A percentile compares a stretch with the other conserved stretches of the same genome.
These are phyloP conservation scores for Enteromius fasciolatus DNA, from an alignment of 2,797 vertebrate genomes.

Conservation along the genomic window DNA sequence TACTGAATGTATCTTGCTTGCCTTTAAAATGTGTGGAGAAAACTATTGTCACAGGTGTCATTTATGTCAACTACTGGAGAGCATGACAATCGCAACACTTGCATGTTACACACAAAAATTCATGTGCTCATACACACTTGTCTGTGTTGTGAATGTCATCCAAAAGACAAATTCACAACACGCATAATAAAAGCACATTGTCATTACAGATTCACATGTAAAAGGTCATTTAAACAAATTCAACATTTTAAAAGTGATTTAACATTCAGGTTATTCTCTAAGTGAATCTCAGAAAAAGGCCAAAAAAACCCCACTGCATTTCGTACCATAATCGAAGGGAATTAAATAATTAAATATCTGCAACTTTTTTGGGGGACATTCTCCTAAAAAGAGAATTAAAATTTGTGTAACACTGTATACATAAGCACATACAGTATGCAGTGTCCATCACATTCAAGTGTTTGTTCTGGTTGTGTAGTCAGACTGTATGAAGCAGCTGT, in stretches of 20 bases:
- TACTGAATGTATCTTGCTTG: slow-evolving; percentile 77
- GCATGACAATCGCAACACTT: slow-evolving; percentile 48
- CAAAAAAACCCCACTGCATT: neutral
- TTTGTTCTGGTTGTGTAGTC: neutral
- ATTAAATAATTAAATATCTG: neutral
- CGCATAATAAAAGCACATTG: neutral
- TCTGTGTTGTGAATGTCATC: neutral
- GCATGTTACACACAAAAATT: neutral
- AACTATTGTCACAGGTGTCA: slow-evolving; percentile 42
- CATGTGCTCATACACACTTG: neutral
- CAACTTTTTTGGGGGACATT: neutral
- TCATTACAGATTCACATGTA: neutral
- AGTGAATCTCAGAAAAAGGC: neutral
- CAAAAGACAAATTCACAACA: neutral
- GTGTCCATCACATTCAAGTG: neutral
- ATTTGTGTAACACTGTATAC: neutral
- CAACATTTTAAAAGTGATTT: neutral
- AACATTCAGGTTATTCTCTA: neutral
- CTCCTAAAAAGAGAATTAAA: neutral
- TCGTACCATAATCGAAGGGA: neutral
- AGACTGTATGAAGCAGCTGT: neutral
- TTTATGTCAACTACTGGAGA: slow-evolving; percentile 62
- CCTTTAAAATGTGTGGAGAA: slow-evolving; percentile 68
- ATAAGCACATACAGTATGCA: neutral
- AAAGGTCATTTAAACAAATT: neutral